Percentiles rank a stretch among this genome's conserved stretches.
Evolutionary conservation across 2,113 vertebrate genomes (phyloP).

Genomic region (Erpornis zantholeuca): DNA sequence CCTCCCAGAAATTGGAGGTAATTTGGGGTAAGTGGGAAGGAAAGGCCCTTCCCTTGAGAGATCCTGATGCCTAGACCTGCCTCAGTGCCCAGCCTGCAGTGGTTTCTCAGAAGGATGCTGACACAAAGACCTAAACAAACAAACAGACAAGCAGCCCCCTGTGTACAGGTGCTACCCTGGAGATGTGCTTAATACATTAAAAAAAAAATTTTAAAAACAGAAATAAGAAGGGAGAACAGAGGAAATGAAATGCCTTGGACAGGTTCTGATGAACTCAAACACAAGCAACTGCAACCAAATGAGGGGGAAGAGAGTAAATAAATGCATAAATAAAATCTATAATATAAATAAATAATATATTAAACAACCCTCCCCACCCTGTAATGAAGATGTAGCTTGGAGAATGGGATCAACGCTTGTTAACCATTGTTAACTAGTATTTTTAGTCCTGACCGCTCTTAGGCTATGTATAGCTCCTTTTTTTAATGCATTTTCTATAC

Average conservation of each 20-base stretch:
- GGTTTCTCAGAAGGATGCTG: constrained; percentile 49
- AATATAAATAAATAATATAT: constrained; percentile 64
- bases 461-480: constrained; percentile 97
- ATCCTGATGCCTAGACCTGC: not conserved
- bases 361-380: constrained; percentile 2
- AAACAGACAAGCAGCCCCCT: not conserved
- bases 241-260: not conserved
- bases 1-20: not conserved
- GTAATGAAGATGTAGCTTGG: constrained; percentile 66
- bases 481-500: constrained; percentile 99
- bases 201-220: not conserved
- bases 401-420: constrained; percentile 79
- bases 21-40: not conserved
- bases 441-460: constrained; percentile 90
- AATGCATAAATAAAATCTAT: constrained; percentile 36
- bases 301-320: not conserved
- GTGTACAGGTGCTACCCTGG: constrained; percentile 22
- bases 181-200: not conserved
- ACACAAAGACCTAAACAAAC: not conserved
- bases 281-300: not conserved
- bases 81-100: not conserved
- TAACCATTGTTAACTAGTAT: constrained; percentile 89
- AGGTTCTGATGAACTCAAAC: not conserved
- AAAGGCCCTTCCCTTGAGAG: not conserved
- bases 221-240: not conserved